Percentiles rank a stretch among this genome's conserved stretches.
Conservation (phyloP, 2,797 vertebrate species). For the Prionace glauca region DNA sequence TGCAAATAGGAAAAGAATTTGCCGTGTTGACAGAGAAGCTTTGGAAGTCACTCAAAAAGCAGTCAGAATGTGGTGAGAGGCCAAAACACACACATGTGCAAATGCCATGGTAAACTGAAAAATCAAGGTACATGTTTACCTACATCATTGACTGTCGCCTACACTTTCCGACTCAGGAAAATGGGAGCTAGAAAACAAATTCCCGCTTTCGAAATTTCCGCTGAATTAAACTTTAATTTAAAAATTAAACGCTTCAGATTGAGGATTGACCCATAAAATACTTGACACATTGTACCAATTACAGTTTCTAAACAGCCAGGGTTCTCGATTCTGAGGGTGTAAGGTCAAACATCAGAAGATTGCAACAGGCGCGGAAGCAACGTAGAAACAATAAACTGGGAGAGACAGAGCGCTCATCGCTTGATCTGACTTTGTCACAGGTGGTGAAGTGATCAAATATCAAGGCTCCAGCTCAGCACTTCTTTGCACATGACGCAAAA, state of each 20-base stretch:
- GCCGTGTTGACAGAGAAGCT: slow-evolving; percentile 18
- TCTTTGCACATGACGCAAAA: background rate
- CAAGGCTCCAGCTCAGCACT: background rate
- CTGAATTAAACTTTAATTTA: too few relatives aligned
- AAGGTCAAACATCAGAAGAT: background rate
- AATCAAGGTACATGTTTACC: slow-evolving; percentile 20
- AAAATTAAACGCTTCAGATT: background rate
- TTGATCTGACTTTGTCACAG: background rate
- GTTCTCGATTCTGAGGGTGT: background rate
- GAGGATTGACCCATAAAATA: background rate
- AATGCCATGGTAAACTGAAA: slow-evolving; percentile 29
- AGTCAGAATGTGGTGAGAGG: slow-evolving; percentile 12
- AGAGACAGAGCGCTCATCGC: background rate
- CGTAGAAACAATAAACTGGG: background rate
- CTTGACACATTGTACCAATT: background rate
- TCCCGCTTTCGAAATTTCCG: background rate
- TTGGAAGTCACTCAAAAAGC: slow-evolving; percentile 21
- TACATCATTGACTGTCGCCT: background rate
- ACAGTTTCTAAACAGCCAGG: background rate
- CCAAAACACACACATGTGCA: slow-evolving; percentile 29
- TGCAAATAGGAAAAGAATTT: slow-evolving; percentile 24
- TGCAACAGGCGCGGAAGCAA: background rate
- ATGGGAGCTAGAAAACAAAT: background rate
- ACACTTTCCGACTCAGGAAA: background rate
- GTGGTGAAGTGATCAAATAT: background rate